Evolutionary conservation across 2,113 vertebrate species (phyloP), one percentile per base, ranked within the genome.

Genomic region (Mustela nigripes): DNA sequence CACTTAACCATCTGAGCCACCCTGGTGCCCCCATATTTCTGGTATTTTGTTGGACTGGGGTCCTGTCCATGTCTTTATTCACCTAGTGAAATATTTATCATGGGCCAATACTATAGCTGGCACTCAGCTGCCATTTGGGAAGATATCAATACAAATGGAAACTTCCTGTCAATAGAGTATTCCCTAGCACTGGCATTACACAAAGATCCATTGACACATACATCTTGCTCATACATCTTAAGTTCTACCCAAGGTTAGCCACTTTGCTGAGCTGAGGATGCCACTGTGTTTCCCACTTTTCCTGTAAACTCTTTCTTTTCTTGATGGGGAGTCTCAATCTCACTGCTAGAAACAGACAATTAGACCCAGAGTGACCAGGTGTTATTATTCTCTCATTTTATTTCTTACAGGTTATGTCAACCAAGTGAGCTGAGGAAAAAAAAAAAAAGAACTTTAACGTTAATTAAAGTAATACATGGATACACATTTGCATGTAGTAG

Each of bases 401-500:
- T 69, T 94, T 90, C 48, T 81, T 84, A 67, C 1, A 60, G 39
- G 11, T 50, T 80, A 71, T 94, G 18, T 74, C 85, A 94, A 69
- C 79, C 33, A 69, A 95, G 5, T 80, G 69, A 67, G 56, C 39
- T 88, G 33, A 73, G 24, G 15, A 53, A 53, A 53, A 53, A 16
- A 39, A 39, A 56, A 56, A 53, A 56, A 56, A 50, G 0, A 58
- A 24, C 12, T 58, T 12, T 62, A 1, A 48, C 33, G 16, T 94
- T 80, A 85, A 86, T 82, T 81, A 96, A 74, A 69, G 9, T 63
- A 95, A 42, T 80, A 80, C 28, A 60, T 84, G 5, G 45, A 67
- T 16, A 60, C 26, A 81, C 73, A 91, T 65, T 93, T 82, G 28
- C 15, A 78, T 76, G 31, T 9, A 45, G 24, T 53, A 95, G 42